Evolutionary conservation across 2,797 vertebrate species (phyloP).

Genomic region (Darevskia mixta): DNA sequence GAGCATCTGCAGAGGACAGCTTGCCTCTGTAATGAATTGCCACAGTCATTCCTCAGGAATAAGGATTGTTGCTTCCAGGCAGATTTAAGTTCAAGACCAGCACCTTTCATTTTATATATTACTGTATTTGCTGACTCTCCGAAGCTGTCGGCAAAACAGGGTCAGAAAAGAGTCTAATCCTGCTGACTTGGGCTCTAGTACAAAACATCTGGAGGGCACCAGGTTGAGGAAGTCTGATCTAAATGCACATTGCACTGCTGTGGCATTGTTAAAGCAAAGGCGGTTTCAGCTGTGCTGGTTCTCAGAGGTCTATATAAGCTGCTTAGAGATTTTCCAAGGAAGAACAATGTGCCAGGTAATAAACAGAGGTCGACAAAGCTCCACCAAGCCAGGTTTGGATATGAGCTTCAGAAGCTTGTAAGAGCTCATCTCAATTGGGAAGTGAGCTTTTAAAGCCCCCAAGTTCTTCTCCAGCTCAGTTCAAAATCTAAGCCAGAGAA

Average conservation of each 20-base stretch:
- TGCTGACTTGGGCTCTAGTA: background rate
- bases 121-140: background rate
- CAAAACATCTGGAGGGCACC: no score
- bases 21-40: background rate
- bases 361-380: background rate
- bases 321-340: background rate
- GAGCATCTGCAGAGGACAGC: slow-evolving; percentile 15
- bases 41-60: background rate
- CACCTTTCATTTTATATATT: background rate
- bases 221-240: background rate
- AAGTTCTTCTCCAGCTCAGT: background rate
- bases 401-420: background rate
- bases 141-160: background rate
- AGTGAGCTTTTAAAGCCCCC: background rate
- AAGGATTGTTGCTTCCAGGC: background rate
- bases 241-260: background rate
- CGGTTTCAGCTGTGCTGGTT: background rate
- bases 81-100: background rate
- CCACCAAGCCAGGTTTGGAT: background rate
- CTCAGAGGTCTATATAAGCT: background rate
- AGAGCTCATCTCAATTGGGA: background rate
- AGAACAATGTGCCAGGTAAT: background rate
- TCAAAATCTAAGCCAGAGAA: background rate
- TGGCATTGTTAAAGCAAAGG: background rate
- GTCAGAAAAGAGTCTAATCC: no score